Evolutionary conservation across 2,113 vertebrate genomes (phyloP).

Genomic region (Bos taurus): ARS-UCD2.0 NC_037330.1:89822501-89823000

Average conservation of each 20-base stretch:
- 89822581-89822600: not conserved
- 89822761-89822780: not conserved
- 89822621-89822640: not conserved
- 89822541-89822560: not conserved
- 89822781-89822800: not conserved
- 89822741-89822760: not conserved
- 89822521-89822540: not conserved
- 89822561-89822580: not conserved
- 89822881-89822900: not conserved
- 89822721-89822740: not conserved
- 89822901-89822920: not conserved
- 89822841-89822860: not conserved
- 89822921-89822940: not conserved
- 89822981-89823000: not conserved
- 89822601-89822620: not conserved
- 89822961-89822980: not conserved
- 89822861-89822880: not conserved
- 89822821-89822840: not conserved
- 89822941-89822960: not conserved
- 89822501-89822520: not conserved
- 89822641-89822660: not conserved
- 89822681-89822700: not conserved
- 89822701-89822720: not conserved
- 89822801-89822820: not conserved
- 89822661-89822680: not conserved